phyloP scores from a whole-genome alignment of 2,113 vertebrate genomes.

The Spermophilus dauricus region DNA sequence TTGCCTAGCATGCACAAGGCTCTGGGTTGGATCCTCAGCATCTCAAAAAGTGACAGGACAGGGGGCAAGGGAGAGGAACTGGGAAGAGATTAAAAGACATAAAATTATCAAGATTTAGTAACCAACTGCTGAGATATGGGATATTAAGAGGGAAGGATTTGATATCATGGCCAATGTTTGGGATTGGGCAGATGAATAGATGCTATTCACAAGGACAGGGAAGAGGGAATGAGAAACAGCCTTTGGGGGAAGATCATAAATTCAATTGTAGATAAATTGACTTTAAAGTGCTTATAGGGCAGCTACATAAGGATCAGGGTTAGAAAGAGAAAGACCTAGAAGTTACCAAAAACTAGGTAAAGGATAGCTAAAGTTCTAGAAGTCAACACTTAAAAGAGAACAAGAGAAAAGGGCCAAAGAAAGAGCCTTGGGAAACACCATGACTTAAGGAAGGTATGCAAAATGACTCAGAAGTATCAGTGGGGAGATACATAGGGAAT shows the following conservation, averaged over 20 bases:
- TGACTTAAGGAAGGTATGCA: neutral
- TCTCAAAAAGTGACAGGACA: neutral
- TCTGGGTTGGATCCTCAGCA: neutral
- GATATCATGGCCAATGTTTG: neutral
- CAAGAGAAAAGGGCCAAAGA: neutral
- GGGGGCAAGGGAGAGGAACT: neutral
- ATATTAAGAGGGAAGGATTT: neutral
- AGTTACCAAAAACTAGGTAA: constrained; percentile 17
- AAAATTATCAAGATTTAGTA: neutral
- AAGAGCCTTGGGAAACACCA: neutral
- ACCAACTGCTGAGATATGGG: neutral
- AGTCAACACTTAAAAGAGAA: neutral
- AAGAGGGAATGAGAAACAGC: neutral
- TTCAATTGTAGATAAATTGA: constrained; percentile 31
- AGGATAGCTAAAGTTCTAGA: neutral
- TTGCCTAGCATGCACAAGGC: neutral
- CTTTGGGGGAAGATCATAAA: neutral
- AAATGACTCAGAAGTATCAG: neutral
- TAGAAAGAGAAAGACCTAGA: neutral
- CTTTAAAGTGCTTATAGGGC: neutral
- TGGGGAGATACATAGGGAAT: neutral
- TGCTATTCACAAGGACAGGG: neutral
- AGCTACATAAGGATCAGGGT: constrained; percentile 33
- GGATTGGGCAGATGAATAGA: neutral
- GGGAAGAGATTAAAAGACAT: neutral